Evolutionary conservation across 2,888 invertebrate genomes (phyloP).

Genomic region (Orthosia incerta): DNA sequence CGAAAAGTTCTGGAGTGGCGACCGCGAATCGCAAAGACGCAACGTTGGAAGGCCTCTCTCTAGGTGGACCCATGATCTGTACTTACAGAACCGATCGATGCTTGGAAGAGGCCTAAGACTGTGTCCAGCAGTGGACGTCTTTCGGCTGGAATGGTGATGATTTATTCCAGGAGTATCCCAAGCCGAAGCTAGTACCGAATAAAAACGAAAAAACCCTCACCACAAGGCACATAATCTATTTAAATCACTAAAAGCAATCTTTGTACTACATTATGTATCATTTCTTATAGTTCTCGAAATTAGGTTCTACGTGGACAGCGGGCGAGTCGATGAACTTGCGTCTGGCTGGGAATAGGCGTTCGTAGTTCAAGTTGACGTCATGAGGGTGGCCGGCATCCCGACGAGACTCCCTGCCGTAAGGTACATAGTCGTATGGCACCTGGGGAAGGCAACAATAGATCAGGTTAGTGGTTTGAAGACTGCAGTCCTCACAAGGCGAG

Average conservation of each 20-base stretch:
- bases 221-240: background rate
- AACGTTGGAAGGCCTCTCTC: too few species aligned
- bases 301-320: constrained; percentile 3
- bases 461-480: background rate
- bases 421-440: constrained; percentile 88
- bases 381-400: constrained; percentile 71
- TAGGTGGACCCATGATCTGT: too few species aligned
- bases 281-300: constrained; percentile 26
- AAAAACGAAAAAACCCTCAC: background rate
- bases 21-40: too few species aligned
- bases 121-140: too few species aligned
- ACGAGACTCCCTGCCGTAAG: constrained; percentile 75
- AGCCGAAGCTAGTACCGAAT: too few species aligned
- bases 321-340: constrained; percentile 74
- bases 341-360: constrained; percentile 78
- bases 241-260: constrained; percentile 12
- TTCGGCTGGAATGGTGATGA: too few species aligned
- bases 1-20: too few species aligned
- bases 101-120: too few species aligned
- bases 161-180: too few species aligned
- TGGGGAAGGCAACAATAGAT: constrained; percentile 51
- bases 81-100: too few species aligned
- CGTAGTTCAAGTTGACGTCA: constrained; percentile 81
- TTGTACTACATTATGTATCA: constrained; percentile 11
- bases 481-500: too few species aligned